Evolutionary conservation across 2,888 invertebrate genomes (phyloP).

Genomic region (Osmoderma eremita): DNA sequence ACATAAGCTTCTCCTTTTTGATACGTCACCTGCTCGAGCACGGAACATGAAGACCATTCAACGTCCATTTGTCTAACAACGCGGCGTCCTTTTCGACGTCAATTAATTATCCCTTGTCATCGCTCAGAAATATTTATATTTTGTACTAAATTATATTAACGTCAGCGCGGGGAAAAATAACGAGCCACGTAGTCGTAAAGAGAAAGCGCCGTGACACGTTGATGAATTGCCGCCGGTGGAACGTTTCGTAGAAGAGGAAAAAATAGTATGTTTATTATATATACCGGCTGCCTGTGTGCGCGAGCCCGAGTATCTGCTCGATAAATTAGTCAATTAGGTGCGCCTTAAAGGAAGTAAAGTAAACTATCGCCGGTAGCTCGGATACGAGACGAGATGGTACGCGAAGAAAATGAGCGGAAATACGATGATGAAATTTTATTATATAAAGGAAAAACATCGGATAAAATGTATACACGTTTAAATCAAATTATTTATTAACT

Average conservation of each 20-base stretch:
- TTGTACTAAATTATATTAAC: constrained; percentile 14
- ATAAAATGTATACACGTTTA: no score
- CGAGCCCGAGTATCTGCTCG: not conserved
- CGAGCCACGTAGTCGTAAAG: not conserved
- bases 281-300: no score
- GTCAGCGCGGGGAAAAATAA: constrained; percentile 15
- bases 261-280: no score
- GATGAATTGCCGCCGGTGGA: constrained; percentile 10
- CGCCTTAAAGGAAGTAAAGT: no score
- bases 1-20: no score
- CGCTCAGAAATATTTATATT: constrained; percentile 23
- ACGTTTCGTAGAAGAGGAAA: constrained; percentile 14
- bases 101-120: constrained; percentile 24
- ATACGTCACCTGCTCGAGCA: no score
- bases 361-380: no score
- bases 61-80: not conserved
- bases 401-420: no score
- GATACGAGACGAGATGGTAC: no score
- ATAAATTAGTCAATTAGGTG: constrained; percentile 27
- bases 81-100: not conserved
- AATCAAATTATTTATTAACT: no score
- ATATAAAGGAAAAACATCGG: no score
- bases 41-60: not conserved
- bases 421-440: no score
- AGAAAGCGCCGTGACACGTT: constrained; percentile 16